A percentile compares a stretch with the other conserved stretches of the same genome.
Conservation (phyloP, 2,888 invertebrate genomes). For the Campoplex nolae region DNA sequence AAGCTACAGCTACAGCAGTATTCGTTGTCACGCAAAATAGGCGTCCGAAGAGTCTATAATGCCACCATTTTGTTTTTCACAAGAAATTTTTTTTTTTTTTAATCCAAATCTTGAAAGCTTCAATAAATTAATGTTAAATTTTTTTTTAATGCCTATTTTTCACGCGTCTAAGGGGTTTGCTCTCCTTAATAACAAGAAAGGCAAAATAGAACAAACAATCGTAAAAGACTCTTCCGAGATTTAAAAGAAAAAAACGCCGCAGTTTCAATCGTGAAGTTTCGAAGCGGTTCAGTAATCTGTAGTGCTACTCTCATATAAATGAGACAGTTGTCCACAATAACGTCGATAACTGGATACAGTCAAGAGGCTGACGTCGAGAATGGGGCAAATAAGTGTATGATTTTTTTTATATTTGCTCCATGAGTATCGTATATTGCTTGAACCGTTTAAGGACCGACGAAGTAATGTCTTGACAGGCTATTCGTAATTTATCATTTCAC, state of each 20-base stretch:
- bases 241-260: constrained; percentile 40
- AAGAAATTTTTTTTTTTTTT: too few relatives aligned
- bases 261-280: constrained; percentile 37
- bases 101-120: too few relatives aligned
- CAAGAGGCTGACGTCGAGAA: neutral
- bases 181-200: constrained; percentile 19
- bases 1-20: too few relatives aligned
- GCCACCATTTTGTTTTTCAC: too few relatives aligned
- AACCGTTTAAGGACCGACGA: constrained; percentile 43
- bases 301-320: constrained; percentile 41
- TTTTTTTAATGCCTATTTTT: too few relatives aligned
- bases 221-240: constrained; percentile 15
- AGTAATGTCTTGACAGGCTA: constrained; percentile 33
- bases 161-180: too few relatives aligned
- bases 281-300: constrained; percentile 30
- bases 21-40: too few relatives aligned
- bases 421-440: constrained; percentile 46
- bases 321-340: neutral
- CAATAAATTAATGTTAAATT: too few relatives aligned
- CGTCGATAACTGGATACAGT: constrained; percentile 25
- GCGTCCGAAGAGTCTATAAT: too few relatives aligned
- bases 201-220: constrained; percentile 36
- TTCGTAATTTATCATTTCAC: constrained; percentile 56
- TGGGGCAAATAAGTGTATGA: constrained; percentile 36
- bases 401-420: constrained; percentile 21